Evolutionary conservation across 2,113 vertebrate genomes (phyloP).

Genomic region (Chaetura pelagica): DNA sequence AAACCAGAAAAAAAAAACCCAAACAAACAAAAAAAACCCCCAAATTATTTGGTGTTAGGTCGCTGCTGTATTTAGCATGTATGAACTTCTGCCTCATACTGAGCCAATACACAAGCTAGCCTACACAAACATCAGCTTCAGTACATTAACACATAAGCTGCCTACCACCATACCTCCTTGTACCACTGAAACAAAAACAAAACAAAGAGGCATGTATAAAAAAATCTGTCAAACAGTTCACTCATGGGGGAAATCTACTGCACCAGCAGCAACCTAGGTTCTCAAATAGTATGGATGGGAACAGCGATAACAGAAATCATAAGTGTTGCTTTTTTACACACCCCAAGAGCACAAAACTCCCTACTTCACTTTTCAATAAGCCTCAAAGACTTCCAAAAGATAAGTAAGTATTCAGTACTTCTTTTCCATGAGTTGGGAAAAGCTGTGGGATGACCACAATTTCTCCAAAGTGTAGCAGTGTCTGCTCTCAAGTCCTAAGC

Average conservation of each 20-base stretch:
- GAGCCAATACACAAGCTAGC: neutral
- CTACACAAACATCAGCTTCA: neutral
- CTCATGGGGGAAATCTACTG: neutral
- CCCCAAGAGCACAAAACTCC: neutral
- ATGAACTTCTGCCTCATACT: neutral
- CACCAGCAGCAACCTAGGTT: neutral
- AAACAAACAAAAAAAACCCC: neutral
- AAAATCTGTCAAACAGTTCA: neutral
- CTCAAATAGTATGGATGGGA: neutral
- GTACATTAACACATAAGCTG: neutral
- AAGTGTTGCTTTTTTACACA: neutral
- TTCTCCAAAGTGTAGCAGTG: neutral
- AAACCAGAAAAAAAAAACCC: neutral
- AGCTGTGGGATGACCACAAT: neutral
- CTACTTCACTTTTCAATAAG: neutral
- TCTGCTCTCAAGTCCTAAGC: neutral
- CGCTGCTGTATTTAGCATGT: neutral
- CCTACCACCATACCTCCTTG: neutral
- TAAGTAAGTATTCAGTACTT: neutral
- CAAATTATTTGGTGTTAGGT: rapidly evolving
- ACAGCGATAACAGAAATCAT: neutral
- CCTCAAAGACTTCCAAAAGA: neutral
- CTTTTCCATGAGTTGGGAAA: neutral
- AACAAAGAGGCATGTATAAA: neutral
- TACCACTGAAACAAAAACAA: too few species aligned